Conservation (phyloP, 2,797 vertebrate genomes). For the Thaleichthys pacificus region DNA sequence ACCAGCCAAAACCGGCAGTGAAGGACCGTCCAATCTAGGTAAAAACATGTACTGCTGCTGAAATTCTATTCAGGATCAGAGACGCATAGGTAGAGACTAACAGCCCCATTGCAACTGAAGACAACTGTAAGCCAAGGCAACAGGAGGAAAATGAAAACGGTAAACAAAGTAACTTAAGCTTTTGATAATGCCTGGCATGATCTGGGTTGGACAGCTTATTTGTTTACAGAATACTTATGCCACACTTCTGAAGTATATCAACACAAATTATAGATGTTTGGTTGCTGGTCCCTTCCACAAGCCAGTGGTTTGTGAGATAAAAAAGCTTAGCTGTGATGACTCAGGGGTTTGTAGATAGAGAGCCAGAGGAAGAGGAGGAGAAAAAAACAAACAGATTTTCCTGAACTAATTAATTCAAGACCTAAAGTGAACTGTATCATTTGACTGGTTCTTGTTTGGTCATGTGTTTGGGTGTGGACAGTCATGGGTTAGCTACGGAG, state of each 20-base stretch:
- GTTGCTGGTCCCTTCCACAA: background rate
- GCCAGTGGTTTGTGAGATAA: background rate
- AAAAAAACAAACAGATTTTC: background rate
- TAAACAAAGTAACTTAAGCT: background rate
- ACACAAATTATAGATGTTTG: background rate
- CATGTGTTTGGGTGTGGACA: constrained; percentile 11
- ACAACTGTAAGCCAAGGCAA: background rate
- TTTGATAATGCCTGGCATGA: constrained; percentile 3
- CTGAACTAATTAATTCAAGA: constrained; percentile 10
- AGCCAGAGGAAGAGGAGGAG: background rate
- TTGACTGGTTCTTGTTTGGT: background rate
- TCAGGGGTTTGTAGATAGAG: background rate
- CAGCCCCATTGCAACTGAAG: background rate
- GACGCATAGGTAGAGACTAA: background rate
- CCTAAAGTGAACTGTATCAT: constrained; percentile 34
- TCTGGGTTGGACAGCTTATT: background rate
- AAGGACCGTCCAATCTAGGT: too few relatives aligned
- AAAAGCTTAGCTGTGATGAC: background rate
- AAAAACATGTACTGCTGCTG: background rate
- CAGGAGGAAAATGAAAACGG: background rate
- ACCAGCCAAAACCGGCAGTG: background rate
- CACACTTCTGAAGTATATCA: background rate
- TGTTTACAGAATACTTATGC: constrained; percentile 33
- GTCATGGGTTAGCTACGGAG: too few relatives aligned
- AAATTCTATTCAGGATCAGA: background rate